Conservation (phyloP, 2,888 invertebrate species). For the Gymnocheta viridis region DNA sequence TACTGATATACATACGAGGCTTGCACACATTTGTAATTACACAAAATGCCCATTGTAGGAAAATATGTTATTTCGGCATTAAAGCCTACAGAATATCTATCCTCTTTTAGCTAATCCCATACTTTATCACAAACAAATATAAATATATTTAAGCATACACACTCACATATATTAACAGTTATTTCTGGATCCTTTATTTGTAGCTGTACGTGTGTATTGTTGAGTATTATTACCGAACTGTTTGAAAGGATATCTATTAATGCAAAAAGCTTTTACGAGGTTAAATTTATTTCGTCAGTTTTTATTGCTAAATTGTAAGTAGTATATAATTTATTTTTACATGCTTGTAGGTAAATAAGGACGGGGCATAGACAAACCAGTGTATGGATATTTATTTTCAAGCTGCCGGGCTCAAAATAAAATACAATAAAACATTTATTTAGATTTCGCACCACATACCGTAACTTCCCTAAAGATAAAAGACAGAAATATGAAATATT, state of each 20-base stretch:
- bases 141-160: neutral
- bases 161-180: neutral
- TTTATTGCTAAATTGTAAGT: conserved; percentile 46
- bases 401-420: no score
- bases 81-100: neutral
- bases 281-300: conserved; percentile 53
- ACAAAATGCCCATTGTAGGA: neutral
- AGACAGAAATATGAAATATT: no score
- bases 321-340: conserved; percentile 9
- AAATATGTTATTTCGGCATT: neutral
- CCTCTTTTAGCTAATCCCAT: conserved; percentile 23
- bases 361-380: neutral
- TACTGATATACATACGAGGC: neutral
- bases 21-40: conserved; percentile 45
- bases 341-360: neutral
- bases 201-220: neutral
- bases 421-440: no score
- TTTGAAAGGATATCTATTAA: conserved; percentile 30
- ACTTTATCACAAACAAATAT: neutral
- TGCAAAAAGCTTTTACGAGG: conserved; percentile 59
- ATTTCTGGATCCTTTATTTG: conserved; percentile 17
- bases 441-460: no score
- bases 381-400: no score
- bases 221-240: neutral
- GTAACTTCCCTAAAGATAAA: no score